A percentile compares a stretch with the other conserved stretches of the same genome.
These are phyloP conservation scores for Campoplex capitator DNA, from an alignment of 2,888 invertebrate species.

Conservation along the genomic window DNA sequence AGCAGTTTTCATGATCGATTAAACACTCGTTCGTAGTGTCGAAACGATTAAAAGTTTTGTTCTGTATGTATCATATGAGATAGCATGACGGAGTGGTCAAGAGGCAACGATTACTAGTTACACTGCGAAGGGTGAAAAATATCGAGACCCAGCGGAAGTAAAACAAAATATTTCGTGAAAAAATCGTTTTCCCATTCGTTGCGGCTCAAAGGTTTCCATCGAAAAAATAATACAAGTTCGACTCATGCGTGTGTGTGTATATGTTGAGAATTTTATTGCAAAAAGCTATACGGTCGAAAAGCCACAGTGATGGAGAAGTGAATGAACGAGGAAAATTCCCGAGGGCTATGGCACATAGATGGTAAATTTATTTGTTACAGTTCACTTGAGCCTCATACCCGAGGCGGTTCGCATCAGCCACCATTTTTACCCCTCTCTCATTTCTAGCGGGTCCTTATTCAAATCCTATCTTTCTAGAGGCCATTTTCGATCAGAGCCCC, in stretches of 20 bases:
- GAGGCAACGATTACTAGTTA: conserved; percentile 28
- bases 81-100: conserved; percentile 13
- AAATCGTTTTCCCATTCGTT: conserved; percentile 38
- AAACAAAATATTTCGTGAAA: conserved; percentile 28
- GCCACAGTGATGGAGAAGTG: conserved; percentile 42
- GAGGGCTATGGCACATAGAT: conserved; percentile 46
- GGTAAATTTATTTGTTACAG: conserved; percentile 79
- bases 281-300: conserved; percentile 57
- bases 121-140: background rate
- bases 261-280: conserved; percentile 31
- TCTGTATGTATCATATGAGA: background rate
- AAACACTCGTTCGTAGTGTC: conserved; percentile 20
- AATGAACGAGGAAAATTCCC: conserved; percentile 40
- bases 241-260: background rate
- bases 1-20: conserved; percentile 43
- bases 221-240: conserved; percentile 31
- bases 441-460: conserved; percentile 75
- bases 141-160: conserved; percentile 1
- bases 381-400: conserved; percentile 74
- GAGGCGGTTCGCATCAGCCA: conserved; percentile 63
- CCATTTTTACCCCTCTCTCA: conserved; percentile 61
- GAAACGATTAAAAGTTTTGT: conserved; percentile 23
- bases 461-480: conserved; percentile 80
- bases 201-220: conserved; percentile 24
- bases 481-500: conserved; percentile 81